Percentiles rank a stretch among this genome's conserved stretches.
Conservation (phyloP, 2,888 invertebrate species). For the Aricia artaxerxes region DNA sequence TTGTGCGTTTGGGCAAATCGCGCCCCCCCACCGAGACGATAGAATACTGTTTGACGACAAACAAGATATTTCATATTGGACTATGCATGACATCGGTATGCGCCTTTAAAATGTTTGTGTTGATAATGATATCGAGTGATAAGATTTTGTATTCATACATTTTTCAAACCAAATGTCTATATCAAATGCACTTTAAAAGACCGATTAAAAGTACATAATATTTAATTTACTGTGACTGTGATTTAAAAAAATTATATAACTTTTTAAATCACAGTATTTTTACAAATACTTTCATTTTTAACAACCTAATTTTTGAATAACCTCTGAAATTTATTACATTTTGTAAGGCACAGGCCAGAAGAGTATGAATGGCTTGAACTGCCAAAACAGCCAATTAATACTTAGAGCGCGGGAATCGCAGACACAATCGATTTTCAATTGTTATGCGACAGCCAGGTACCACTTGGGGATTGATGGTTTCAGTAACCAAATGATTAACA, state of each 20-base stretch:
- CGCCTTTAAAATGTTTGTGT: slow-evolving; percentile 8
- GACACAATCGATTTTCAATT: too few relatives aligned
- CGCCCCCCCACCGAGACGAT: slow-evolving; percentile 55
- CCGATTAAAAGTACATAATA: background rate
- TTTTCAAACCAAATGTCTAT: background rate
- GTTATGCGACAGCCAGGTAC: too few relatives aligned
- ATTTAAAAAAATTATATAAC: background rate
- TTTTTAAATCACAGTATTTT: background rate
- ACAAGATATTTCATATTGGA: slow-evolving; percentile 56
- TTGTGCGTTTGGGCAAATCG: slow-evolving; percentile 37
- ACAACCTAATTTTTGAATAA: too few relatives aligned
- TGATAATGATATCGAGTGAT: slow-evolving; percentile 5
- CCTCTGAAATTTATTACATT: too few relatives aligned
- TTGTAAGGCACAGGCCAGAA: too few relatives aligned
- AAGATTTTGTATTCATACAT: background rate
- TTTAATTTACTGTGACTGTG: background rate
- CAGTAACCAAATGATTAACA: too few relatives aligned
- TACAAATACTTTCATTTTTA: background rate
- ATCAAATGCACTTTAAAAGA: background rate
- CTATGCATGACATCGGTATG: slow-evolving; percentile 38
- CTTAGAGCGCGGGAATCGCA: too few relatives aligned
- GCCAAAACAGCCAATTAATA: too few relatives aligned
- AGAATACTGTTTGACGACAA: slow-evolving; percentile 50
- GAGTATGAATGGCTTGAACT: too few relatives aligned
- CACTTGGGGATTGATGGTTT: too few relatives aligned